phyloP scores from a whole-genome alignment of 1,140 invertebrate genomes.

The Orussus abietinus region DNA sequence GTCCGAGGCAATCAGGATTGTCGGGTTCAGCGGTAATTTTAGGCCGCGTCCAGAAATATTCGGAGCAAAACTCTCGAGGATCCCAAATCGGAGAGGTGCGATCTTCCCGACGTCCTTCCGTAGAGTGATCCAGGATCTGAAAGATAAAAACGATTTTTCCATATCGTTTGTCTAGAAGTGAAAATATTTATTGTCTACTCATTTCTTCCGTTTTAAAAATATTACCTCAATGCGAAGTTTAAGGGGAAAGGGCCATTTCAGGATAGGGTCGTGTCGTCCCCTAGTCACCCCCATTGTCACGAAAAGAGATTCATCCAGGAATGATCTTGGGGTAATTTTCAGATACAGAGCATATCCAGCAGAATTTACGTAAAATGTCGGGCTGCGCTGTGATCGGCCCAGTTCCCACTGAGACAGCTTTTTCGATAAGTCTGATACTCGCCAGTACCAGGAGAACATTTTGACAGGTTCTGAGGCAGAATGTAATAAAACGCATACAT shows the following conservation, averaged over 20 bases:
- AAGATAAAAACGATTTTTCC: conserved; percentile 5
- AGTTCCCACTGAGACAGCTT: conserved; percentile 47
- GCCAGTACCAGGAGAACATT: conserved; percentile 53
- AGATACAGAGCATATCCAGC: conserved; percentile 32
- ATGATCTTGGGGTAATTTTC: conserved; percentile 40
- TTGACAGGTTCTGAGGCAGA: conserved; percentile 8
- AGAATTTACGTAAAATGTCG: conserved; percentile 46
- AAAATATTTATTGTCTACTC: background rate
- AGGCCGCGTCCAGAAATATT: conserved; percentile 50
- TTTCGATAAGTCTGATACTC: conserved; percentile 35
- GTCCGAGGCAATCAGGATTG: conserved; percentile 53
- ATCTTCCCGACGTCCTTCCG: conserved; percentile 30
- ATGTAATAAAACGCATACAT: background rate
- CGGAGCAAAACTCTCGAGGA: conserved; percentile 47
- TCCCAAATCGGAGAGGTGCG: conserved; percentile 51
- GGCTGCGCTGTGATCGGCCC: conserved; percentile 39
- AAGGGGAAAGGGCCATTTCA: conserved; percentile 52
- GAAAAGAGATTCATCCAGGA: conserved; percentile 47
- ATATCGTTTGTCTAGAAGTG: background rate
- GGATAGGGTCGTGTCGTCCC: conserved; percentile 34
- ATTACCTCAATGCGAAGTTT: conserved; percentile 39
- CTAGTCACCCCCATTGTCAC: conserved; percentile 49
- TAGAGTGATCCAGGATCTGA: conserved; percentile 47
- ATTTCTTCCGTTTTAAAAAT: conserved; percentile 1
- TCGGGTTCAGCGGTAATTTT: conserved; percentile 27